phyloP scores from a whole-genome alignment of 2,888 invertebrate genomes.

The Tortricodes alternella region DNA sequence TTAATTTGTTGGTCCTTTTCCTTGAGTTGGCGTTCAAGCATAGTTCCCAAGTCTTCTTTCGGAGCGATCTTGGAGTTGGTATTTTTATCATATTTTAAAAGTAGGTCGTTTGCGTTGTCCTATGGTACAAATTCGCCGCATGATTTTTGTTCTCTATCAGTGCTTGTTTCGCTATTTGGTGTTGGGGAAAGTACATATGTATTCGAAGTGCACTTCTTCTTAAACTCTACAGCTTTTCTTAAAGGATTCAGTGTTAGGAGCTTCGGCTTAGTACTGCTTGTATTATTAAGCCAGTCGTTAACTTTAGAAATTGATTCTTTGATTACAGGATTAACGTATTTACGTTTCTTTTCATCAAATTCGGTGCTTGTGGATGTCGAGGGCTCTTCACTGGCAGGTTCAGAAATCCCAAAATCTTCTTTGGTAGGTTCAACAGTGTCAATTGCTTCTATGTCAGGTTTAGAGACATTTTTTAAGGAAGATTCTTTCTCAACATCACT shows the following conservation, averaged over 20 bases:
- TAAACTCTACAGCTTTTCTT: constrained; percentile 43
- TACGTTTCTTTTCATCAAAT: neutral
- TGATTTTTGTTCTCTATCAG: neutral
- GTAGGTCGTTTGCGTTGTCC: constrained; percentile 44
- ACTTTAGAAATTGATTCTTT: constrained; percentile 52
- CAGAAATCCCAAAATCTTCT: neutral
- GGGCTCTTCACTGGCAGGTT: neutral
- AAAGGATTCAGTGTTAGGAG: constrained; percentile 20
- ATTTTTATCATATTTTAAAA: constrained; percentile 40
- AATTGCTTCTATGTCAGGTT: no score
- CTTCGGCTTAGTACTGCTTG: constrained; percentile 32
- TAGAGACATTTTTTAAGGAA: no score
- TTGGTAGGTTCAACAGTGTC: no score
- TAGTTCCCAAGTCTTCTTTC: constrained; percentile 38
- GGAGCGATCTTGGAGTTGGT: constrained; percentile 24
- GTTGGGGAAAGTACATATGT: constrained; percentile 1
- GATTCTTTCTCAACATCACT: neutral
- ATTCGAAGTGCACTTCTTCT: constrained; percentile 39
- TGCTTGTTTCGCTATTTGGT: neutral
- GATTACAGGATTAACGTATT: constrained; percentile 34
- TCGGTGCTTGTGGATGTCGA: neutral
- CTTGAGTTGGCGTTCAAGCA: constrained; percentile 40
- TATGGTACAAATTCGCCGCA: constrained; percentile 38
- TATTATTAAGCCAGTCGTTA: constrained; percentile 45
- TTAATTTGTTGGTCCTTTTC: constrained; percentile 39